Evolutionary conservation across 1,140 invertebrate genomes (phyloP).

Genomic region (Cryptotermes secundus): DNA sequence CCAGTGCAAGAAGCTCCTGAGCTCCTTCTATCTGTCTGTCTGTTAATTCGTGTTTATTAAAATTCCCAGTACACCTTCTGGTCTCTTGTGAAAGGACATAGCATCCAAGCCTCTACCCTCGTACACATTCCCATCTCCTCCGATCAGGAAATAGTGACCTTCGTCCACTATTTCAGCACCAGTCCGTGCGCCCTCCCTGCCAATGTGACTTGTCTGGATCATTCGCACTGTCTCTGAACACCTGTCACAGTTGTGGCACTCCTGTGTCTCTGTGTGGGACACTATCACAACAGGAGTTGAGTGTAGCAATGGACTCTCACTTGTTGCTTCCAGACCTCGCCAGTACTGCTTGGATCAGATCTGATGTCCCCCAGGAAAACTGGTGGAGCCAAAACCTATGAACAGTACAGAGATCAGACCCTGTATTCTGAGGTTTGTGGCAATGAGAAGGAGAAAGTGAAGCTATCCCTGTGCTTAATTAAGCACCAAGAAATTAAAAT

Average conservation of each 20-base stretch:
- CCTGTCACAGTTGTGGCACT: neutral
- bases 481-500: too few species aligned
- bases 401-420: too few species aligned
- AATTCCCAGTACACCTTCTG: conserved; percentile 71
- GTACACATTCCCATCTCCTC: conserved; percentile 58
- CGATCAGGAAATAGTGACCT: conserved; percentile 50
- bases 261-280: neutral
- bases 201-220: conserved; percentile 50
- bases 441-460: too few species aligned
- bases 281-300: neutral
- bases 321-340: neutral
- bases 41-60: conserved; percentile 37
- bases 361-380: neutral
- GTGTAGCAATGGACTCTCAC: neutral
- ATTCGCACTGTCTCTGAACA: neutral
- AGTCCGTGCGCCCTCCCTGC: conserved; percentile 41
- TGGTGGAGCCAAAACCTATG: neutral
- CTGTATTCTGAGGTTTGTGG: too few species aligned
- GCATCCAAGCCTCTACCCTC: conserved; percentile 64
- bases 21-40: conserved; percentile 6
- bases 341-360: conserved; percentile 4
- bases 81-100: conserved; percentile 67
- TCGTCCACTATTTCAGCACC: conserved; percentile 49
- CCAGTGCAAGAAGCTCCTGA: neutral
- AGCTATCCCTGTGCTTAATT: too few species aligned